Conservation (phyloP, 2,113 vertebrate genomes). For the Pangasianodon hypophthalmus region DNA sequence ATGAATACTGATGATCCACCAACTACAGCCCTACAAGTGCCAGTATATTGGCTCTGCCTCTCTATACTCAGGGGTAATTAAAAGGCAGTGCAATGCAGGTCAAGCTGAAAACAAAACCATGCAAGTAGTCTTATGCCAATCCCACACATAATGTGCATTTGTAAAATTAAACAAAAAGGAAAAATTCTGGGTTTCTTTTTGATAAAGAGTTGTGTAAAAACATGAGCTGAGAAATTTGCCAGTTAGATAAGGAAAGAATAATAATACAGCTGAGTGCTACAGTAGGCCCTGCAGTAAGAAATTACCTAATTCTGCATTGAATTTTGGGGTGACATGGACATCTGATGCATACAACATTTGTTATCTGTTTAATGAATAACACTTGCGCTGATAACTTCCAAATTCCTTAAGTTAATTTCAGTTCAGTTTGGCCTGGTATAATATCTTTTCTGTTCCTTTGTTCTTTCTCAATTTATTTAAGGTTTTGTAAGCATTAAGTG, state of each 20-base stretch:
- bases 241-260: not conserved
- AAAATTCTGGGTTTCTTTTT: not conserved
- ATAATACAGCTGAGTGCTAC: not conserved
- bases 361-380: not conserved
- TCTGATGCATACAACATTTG: not conserved
- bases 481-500: not conserved
- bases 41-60: not conserved
- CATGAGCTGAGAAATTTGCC: not conserved
- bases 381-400: not conserved
- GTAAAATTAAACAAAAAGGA: not conserved
- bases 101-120: not conserved
- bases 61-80: conserved; percentile 38
- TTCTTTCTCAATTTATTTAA: not conserved
- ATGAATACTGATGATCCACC: conserved; percentile 17
- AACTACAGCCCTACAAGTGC: not conserved
- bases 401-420: not conserved
- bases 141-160: not conserved
- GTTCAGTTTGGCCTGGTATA: not conserved
- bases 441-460: not conserved
- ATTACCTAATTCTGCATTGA: not conserved
- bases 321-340: not conserved
- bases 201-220: conserved; percentile 2
- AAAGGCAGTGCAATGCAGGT: not conserved
- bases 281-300: not conserved
- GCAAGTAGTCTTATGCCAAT: not conserved